Conservation (phyloP, 2,113 vertebrate genomes). For the Daphoenositta chrysoptera region DNA sequence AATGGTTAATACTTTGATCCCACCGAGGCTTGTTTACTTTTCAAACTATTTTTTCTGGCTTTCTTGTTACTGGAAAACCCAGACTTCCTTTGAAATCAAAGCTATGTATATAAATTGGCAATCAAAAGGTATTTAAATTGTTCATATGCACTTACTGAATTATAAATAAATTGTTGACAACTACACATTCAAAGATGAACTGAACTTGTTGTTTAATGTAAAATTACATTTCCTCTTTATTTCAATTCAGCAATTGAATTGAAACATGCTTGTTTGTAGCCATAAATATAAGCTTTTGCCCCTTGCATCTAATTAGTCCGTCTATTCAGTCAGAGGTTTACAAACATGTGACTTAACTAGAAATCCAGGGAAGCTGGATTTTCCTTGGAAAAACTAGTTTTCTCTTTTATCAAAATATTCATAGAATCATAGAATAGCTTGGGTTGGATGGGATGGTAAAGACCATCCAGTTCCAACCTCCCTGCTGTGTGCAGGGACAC, state of each 20-base stretch:
- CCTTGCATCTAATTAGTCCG: not conserved
- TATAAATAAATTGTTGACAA: not conserved
- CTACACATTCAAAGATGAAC: not conserved
- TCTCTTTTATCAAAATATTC: not conserved
- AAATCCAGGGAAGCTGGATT: not conserved
- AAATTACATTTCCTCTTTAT: conserved; percentile 7
- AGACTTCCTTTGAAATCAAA: conserved; percentile 13
- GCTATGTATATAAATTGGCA: not conserved
- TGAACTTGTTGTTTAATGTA: not conserved
- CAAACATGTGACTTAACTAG: not conserved
- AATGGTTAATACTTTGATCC: conserved; percentile 30
- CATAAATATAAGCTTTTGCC: not conserved
- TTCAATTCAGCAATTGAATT: not conserved
- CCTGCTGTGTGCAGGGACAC: no score
- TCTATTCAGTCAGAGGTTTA: not conserved
- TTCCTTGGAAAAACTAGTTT: not conserved
- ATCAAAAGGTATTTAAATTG: conserved; percentile 13
- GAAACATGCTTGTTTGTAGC: not conserved
- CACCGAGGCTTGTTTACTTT: not conserved
- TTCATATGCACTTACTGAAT: not conserved
- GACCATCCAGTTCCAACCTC: not conserved
- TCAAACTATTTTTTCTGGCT: conserved; percentile 23
- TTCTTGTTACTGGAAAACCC: conserved; percentile 19
- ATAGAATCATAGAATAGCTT: not conserved
- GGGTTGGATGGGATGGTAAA: not conserved